These are phyloP conservation scores for Polyommatus iphigenia DNA, from an alignment of 2,888 invertebrate species.

Conservation along the genomic window DNA sequence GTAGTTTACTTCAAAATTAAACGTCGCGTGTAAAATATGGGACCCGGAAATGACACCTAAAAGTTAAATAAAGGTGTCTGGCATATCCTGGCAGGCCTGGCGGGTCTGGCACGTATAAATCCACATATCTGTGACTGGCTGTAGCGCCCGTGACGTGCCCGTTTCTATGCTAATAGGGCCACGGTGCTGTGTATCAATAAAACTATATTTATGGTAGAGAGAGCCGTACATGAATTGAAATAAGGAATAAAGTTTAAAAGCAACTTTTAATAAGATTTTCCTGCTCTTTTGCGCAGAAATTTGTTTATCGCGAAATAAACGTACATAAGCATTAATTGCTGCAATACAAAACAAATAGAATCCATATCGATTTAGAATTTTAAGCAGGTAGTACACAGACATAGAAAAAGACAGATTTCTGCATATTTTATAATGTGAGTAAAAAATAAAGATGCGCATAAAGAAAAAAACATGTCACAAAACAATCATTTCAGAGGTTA, in stretches of 20 bases:
- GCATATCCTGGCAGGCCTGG: not conserved
- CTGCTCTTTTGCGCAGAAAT: not conserved
- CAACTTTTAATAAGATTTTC: too few species aligned
- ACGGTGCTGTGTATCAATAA: not conserved
- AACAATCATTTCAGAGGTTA: not conserved
- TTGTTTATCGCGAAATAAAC: too few species aligned
- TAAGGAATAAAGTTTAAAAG: too few species aligned
- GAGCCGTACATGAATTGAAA: not conserved
- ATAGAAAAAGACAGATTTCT: not conserved
- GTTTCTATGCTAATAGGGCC: not conserved
- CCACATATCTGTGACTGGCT: conserved; percentile 10
- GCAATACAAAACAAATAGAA: not conserved
- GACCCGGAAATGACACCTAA: conserved; percentile 14
- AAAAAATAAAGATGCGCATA: not conserved
- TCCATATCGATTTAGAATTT: not conserved
- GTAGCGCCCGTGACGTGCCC: not conserved
- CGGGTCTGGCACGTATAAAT: not conserved
- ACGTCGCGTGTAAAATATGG: conserved; percentile 18
- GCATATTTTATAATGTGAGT: too few species aligned
- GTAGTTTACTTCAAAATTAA: not conserved
- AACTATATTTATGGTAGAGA: not conserved
- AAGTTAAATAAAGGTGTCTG: conserved; percentile 31
- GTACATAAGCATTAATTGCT: not conserved
- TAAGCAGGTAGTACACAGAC: not conserved
- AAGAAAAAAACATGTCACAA: not conserved